Evolutionary conservation across 2,888 invertebrate species (phyloP).

Genomic region (Macrosoma leucophasiata): DNA sequence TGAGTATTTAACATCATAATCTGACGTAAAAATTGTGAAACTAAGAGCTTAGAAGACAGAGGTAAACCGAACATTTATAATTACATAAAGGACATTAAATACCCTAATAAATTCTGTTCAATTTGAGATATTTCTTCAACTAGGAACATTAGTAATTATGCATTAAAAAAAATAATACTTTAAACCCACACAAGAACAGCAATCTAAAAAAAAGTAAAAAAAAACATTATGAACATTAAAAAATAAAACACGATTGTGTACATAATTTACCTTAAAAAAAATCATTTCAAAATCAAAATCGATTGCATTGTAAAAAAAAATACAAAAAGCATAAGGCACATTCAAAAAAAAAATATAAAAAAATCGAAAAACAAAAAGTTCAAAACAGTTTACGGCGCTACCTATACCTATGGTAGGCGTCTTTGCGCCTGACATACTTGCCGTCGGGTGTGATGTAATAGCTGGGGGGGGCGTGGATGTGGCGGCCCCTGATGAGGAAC

Average conservation of each 20-base stretch:
- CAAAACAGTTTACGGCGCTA: conserved; percentile 35
- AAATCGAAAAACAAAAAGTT: conserved; percentile 3
- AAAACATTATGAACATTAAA: conserved; percentile 1
- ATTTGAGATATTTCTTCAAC: too few relatives aligned
- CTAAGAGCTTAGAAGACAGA: too few relatives aligned
- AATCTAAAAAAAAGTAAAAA: too few relatives aligned
- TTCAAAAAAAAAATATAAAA: conserved; percentile 11
- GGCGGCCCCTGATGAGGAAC: conserved; percentile 61
- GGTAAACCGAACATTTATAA: too few relatives aligned
- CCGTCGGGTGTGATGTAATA: conserved; percentile 68
- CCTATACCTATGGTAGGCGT: conserved; percentile 65
- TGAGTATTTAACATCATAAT: too few relatives aligned
- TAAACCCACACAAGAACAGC: too few relatives aligned
- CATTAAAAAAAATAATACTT: too few relatives aligned
- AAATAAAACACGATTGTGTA: conserved; percentile 1
- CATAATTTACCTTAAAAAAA: conserved; percentile 1
- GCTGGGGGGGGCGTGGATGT: conserved; percentile 64
- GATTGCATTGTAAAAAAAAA: neutral
- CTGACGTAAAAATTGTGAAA: too few relatives aligned
- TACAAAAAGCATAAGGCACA: too few relatives aligned
- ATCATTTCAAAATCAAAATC: neutral
- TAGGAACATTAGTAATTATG: too few relatives aligned
- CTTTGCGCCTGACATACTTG: conserved; percentile 66
- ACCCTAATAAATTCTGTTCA: too few relatives aligned
- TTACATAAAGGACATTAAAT: too few relatives aligned